These are phyloP conservation scores for Microctenopoma lineatum DNA, from an alignment of 2,797 vertebrate genomes.

Conservation along the genomic window DNA sequence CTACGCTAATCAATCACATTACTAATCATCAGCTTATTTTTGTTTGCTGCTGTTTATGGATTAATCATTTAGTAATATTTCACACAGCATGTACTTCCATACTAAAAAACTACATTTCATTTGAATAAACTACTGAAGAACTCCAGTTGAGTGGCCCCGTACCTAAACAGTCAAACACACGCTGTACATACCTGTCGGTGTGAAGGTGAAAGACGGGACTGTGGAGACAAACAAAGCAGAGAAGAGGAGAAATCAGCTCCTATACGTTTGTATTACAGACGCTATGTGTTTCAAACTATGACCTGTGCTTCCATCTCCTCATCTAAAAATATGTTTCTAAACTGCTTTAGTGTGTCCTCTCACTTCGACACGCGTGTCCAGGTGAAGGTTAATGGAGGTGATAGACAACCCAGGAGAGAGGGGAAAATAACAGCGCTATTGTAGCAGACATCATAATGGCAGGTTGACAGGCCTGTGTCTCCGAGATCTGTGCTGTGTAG, in stretches of 20 bases:
- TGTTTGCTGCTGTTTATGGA: neutral
- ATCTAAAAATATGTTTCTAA: constrained; percentile 14
- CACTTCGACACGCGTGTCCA: constrained; percentile 50
- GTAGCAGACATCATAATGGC: constrained; percentile 54
- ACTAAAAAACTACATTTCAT: neutral
- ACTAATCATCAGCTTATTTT: neutral
- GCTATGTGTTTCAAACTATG: neutral
- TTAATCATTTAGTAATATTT: neutral
- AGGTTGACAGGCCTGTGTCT: constrained; percentile 68
- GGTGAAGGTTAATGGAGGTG: constrained; percentile 74
- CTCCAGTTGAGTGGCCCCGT: neutral
- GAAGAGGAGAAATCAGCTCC: neutral
- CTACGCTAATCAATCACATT: neutral
- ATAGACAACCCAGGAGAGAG: constrained; percentile 39
- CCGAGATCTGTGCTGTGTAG: constrained; percentile 30
- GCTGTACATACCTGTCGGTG: constrained; percentile 90
- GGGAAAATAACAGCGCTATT: constrained; percentile 49
- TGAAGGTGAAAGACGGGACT: constrained; percentile 98
- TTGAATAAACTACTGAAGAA: neutral
- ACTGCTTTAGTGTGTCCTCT: constrained; percentile 24
- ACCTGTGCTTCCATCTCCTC: constrained; percentile 1
- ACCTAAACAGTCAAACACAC: neutral
- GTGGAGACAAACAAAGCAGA: constrained; percentile 55
- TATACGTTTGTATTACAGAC: neutral
- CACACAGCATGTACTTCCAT: neutral